phyloP scores from a whole-genome alignment of 2,113 vertebrate species.

The Puffinus mauretanicus region DNA sequence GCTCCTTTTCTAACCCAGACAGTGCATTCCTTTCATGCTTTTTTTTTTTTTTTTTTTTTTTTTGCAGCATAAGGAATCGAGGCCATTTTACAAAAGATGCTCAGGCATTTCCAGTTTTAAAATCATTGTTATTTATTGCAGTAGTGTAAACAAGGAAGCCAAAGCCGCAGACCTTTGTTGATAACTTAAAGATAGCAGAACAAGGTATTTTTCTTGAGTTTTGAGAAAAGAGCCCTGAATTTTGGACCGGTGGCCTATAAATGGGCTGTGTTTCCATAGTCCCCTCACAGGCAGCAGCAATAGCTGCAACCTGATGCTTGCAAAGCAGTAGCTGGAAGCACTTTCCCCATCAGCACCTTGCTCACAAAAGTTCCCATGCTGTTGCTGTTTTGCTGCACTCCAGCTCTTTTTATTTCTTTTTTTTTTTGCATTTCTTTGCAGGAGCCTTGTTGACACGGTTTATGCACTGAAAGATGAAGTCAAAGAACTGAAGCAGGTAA shows the following conservation, averaged over 20 bases:
- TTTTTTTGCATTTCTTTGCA: slow-evolving; percentile 42
- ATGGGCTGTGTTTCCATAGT: neutral
- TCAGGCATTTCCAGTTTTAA: neutral
- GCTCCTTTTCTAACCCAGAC: neutral
- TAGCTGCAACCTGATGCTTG: neutral
- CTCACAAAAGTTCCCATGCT: neutral
- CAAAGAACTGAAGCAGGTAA: slow-evolving; percentile 96
- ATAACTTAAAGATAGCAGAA: neutral
- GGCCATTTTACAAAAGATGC: neutral
- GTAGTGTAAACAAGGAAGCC: neutral
- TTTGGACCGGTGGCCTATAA: neutral
- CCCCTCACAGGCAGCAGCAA: neutral
- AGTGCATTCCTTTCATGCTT: neutral
- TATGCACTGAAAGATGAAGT: slow-evolving; percentile 98
- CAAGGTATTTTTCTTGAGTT: neutral
- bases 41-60: neutral
- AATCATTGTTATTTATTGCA: neutral
- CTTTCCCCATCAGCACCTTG: neutral
- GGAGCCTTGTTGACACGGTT: slow-evolving; percentile 97
- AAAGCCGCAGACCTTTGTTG: neutral
- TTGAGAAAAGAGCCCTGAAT: neutral
- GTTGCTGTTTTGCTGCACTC: neutral
- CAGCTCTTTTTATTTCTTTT: neutral
- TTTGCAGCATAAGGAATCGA: neutral
- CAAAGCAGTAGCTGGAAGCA: neutral